Base-by-base conservation (phyloP, 1,140 invertebrate species). In the Pogonus chalceus region DNA sequence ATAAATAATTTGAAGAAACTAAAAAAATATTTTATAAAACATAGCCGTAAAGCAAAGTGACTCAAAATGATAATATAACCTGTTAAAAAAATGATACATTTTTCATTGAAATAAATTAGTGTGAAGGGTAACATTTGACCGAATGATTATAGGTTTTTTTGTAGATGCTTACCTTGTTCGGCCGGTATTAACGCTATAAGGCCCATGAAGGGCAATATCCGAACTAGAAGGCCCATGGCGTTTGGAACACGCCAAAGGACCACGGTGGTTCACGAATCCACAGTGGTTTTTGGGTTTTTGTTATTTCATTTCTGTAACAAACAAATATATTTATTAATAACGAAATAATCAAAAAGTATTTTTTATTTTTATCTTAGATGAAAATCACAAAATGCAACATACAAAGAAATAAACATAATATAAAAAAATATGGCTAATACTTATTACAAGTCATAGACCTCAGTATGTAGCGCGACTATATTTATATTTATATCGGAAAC, bases 151-250 rank as follows among this genome's bases (percentile, higher is more conserved):
- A 43, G 18, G 37, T 43, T 7, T 12, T 9, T 43, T 4, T 9
- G 18, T 18, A 43, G 18, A 12, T 43, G 37, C 37, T 43, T 43
- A 43, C 37, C 37, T 43, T 43, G 37, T 43, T 43, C 37, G 37
- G 37, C 37, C 3, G 9, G 18, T 43, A 43, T 18, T 43, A 43
- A 18, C 18, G 37, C 7, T 18, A 43, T 4, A 10, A 43, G 18
- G 4, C 37, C 37, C 37, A 43, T 18, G 9, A 43, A 12, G 37
- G 37, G 37, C 18, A 43, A 18, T 12, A 43, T 12, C 37, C 37
- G 37, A 43, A 43, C 9, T 43, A 43, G 18, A 12, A 43, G 18
- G 37, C 37, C 37, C 37, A 43, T 43, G 37, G 18, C 37, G 37
- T 43, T 7, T 43, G 4, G 26, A 4, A 4, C 14, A 9, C 37